A percentile compares a stretch with the other conserved stretches of the same genome.
Evolutionary conservation across 2,113 vertebrate species (phyloP).

Genomic region (Acrocephalus arundinaceus): DNA sequence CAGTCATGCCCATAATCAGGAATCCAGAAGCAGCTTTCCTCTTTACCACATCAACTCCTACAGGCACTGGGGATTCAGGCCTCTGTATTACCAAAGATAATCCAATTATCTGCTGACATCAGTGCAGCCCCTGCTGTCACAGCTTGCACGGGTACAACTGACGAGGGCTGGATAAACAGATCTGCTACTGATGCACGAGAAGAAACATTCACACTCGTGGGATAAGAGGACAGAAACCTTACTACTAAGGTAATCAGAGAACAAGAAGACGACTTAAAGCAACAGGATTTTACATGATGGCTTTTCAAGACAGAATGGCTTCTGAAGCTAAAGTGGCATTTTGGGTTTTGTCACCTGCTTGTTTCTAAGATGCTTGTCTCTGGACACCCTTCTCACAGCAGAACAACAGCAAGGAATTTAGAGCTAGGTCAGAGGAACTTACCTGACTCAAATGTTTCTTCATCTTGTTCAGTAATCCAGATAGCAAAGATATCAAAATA

Average conservation of each 20-base stretch:
- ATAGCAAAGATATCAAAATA: slow-evolving; percentile 43
- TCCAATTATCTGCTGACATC: slow-evolving; percentile 39
- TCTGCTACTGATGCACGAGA: not conserved
- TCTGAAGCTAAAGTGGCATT: not conserved
- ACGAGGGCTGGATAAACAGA: not conserved
- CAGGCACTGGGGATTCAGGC: not conserved
- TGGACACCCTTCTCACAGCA: not conserved
- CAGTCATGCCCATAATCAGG: not conserved
- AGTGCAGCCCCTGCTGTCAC: not conserved
- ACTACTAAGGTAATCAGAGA: not conserved
- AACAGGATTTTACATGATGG: not conserved
- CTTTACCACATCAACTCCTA: not conserved
- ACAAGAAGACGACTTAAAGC: not conserved
- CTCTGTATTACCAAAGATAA: not conserved
- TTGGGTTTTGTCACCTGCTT: not conserved
- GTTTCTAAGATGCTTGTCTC: not conserved
- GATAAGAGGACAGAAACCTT: not conserved
- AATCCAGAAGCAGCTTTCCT: not conserved
- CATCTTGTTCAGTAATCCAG: slow-evolving; percentile 77
- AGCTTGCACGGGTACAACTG: not conserved
- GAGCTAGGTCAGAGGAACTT: slow-evolving; percentile 65
- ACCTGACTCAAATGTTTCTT: slow-evolving; percentile 97
- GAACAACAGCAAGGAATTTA: not conserved
- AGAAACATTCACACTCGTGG: not conserved
- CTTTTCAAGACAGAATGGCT: not conserved